These are phyloP conservation scores for Epistrophe grossulariae DNA, from an alignment of 2,888 invertebrate genomes.

Conservation along the genomic window DNA sequence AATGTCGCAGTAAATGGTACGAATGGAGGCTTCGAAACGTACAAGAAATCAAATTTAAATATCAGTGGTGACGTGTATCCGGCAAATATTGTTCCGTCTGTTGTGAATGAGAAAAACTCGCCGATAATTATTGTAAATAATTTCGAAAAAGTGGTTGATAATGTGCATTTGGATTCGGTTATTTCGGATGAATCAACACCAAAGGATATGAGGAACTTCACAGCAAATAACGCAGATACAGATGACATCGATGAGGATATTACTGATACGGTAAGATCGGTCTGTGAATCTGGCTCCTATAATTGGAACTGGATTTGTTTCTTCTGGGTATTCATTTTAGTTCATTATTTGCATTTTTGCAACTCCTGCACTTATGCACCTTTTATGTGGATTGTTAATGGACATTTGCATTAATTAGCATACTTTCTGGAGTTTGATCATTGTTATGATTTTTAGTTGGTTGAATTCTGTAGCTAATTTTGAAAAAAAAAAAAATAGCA, in stretches of 20 bases:
- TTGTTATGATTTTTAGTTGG: too few species aligned
- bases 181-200: constrained; percentile 83
- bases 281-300: too few species aligned
- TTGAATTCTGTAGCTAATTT: too few species aligned
- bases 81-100: constrained; percentile 20
- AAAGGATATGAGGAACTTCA: constrained; percentile 79
- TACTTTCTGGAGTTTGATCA: too few species aligned
- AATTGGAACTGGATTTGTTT: neutral
- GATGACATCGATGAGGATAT: constrained; percentile 81
- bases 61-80: constrained; percentile 3
- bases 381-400: too few species aligned
- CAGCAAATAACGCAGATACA: constrained; percentile 75
- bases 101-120: constrained; percentile 21
- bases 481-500: too few species aligned
- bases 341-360: neutral
- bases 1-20: constrained; percentile 27
- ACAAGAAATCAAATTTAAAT: constrained; percentile 40
- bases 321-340: neutral
- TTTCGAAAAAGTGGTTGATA: constrained; percentile 81
- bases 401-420: too few species aligned
- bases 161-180: constrained; percentile 81
- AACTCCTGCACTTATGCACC: too few species aligned
- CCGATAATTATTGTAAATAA: constrained; percentile 39
- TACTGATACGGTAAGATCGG: constrained; percentile 78
- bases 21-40: constrained; percentile 53